Base-by-base conservation (phyloP, 2,888 invertebrate genomes). In the Phragmatobia fuliginosa region DNA sequence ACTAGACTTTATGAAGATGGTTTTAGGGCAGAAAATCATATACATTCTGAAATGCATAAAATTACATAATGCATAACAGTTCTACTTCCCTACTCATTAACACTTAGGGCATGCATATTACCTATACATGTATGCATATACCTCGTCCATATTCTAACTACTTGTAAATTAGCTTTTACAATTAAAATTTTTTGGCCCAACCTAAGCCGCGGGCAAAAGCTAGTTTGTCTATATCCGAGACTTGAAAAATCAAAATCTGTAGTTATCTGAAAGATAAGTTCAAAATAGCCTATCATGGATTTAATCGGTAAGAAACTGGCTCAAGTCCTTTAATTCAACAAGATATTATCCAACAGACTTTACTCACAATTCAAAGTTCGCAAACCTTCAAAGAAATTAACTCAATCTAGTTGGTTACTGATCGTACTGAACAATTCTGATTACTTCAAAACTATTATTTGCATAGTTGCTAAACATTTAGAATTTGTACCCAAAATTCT, bases 401-500 rank as follows among this genome's bases (percentile, higher is more conserved):
- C 10, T 11, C 31, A 41, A 62, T 45, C 41, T 62, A 21, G 5
- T 62, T n/a, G 10, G 31, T 49, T 16, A 1, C 21, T 10, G n/a
- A 52, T 14, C 14, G 52, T 52, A 25, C 52, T n/a, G 25, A 52
- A 52, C 25, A 25, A 25, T 52, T 25, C 52, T 52, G 18, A 31
- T 36, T 18, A 62, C 45, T 45, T 63, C 32, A 14, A 5, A 49
- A 49, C 32, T 49, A 63, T 63, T 62, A 31, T 38, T 49, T 31
- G 6, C 32, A 64, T 64, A 33, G 33, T 52, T 56, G 10, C 33
- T 8, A 21, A 63, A 25, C 49, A 32, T 32, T 49, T 16, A 14
- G 32, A 49, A 33, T 63, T 49, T 32, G 32, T 63, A 52, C 33
- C 33, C 64, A 10, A 64, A 56, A 36, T 64, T 49, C 28, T 36